phyloP scores from a whole-genome alignment of 2,113 vertebrate genomes.

The Leucoraja erinaceus region DNA sequence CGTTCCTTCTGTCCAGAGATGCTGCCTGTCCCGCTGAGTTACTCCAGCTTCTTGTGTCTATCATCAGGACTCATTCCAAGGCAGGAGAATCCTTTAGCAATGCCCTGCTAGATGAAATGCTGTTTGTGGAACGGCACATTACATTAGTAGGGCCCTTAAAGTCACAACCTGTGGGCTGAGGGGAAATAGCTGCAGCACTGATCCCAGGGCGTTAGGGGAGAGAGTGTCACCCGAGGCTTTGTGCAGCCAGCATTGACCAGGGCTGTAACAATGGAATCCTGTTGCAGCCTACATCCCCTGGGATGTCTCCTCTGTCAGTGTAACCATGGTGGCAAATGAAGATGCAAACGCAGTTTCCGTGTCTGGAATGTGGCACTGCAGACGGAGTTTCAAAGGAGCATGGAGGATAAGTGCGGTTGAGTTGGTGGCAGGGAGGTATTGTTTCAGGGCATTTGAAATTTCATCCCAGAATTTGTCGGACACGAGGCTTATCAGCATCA shows the following conservation, averaged over 20 bases:
- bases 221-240: neutral
- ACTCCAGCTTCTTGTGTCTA: too few species aligned
- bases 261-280: neutral
- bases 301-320: neutral
- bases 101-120: too few species aligned
- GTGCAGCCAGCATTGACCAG: neutral
- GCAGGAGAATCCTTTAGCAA: too few species aligned
- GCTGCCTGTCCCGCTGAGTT: too few species aligned
- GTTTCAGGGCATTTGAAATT: neutral
- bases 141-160: neutral
- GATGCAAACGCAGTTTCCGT: neutral
- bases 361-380: neutral
- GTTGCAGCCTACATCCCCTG: neutral
- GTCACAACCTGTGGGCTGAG: neutral
- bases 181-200: neutral
- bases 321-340: neutral
- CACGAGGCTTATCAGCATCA: neutral
- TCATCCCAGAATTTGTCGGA: neutral
- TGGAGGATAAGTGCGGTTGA: neutral
- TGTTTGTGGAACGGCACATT: too few species aligned
- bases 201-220: neutral
- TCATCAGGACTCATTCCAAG: too few species aligned
- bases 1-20: too few species aligned
- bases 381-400: neutral
- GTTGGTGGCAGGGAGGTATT: neutral